phyloP scores from a whole-genome alignment of 2,113 vertebrate species.

The Malurus alboscapulatus region DNA sequence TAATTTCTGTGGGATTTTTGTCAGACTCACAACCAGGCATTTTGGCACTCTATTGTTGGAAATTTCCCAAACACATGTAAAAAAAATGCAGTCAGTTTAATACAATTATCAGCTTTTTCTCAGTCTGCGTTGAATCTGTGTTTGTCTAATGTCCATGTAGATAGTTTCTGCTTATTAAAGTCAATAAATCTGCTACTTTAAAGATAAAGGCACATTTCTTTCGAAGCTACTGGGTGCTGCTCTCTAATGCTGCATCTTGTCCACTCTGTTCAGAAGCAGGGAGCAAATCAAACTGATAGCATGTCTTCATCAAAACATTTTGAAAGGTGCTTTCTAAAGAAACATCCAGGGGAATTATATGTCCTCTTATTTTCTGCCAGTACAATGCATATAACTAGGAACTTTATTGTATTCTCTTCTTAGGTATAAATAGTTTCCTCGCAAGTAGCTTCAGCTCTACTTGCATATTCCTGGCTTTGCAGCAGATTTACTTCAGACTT shows the following conservation, averaged over 20 bases:
- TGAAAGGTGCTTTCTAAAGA: not conserved
- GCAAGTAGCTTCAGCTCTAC: not conserved
- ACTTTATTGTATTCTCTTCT: not conserved
- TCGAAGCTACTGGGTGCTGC: conserved; percentile 25
- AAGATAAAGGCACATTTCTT: conserved; percentile 69
- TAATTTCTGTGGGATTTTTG: conserved; percentile 56
- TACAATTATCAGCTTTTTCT: conserved; percentile 79
- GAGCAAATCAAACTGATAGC: conserved; percentile 22
- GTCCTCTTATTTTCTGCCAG: not conserved
- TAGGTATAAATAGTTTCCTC: not conserved
- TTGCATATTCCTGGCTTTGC: not conserved
- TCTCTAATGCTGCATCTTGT: conserved; percentile 59
- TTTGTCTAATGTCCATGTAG: conserved; percentile 79
- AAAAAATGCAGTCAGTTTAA: conserved; percentile 77
- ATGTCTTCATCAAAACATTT: not conserved
- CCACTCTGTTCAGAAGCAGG: conserved; percentile 47
- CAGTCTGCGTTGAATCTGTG: conserved; percentile 80
- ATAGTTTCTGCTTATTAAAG: conserved; percentile 80
- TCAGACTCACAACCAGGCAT: conserved; percentile 68
- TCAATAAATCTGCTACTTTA: conserved; percentile 78
- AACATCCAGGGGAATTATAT: not conserved
- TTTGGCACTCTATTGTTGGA: conserved; percentile 76
- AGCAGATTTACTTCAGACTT: conserved; percentile 5
- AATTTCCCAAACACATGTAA: conserved; percentile 77
- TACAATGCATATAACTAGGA: not conserved